Conservation (phyloP, 2,888 invertebrate genomes). For the Zele albiditarsus region DNA sequence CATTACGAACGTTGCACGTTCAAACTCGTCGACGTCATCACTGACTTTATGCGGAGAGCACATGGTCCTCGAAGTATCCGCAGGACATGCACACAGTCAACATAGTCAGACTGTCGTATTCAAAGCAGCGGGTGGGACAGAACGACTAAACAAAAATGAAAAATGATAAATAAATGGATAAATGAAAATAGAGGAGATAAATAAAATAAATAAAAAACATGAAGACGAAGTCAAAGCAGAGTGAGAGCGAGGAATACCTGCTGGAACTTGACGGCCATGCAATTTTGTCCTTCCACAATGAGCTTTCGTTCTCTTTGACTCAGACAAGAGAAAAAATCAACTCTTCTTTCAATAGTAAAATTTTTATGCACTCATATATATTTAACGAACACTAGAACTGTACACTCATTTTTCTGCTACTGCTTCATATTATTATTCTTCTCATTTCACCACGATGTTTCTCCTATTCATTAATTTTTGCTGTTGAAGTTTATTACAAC, state of each 20-base stretch:
- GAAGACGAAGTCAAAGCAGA: not conserved
- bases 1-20: conserved; percentile 51
- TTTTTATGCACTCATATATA: conserved; percentile 70
- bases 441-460: conserved; percentile 2
- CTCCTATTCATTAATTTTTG: conserved; percentile 17
- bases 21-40: conserved; percentile 29
- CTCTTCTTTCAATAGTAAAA: conserved; percentile 59
- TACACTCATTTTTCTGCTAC: conserved; percentile 25
- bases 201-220: conserved; percentile 12
- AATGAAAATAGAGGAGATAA: not conserved
- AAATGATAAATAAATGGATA: not conserved
- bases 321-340: conserved; percentile 9
- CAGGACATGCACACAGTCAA: conserved; percentile 2
- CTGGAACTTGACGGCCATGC: conserved; percentile 60
- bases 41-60: conserved; percentile 37
- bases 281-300: conserved; percentile 68
- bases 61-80: conserved; percentile 47
- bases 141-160: conserved; percentile 25
- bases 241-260: conserved; percentile 44
- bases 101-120: no score
- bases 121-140: conserved; percentile 63
- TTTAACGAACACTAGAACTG: conserved; percentile 65
- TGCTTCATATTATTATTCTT: conserved; percentile 18
- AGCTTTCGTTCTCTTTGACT: conserved; percentile 47
- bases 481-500: conserved; percentile 32